Evolutionary conservation across 2,797 vertebrate species (phyloP).

Genomic region (Stomatorhinus walkeri): DNA sequence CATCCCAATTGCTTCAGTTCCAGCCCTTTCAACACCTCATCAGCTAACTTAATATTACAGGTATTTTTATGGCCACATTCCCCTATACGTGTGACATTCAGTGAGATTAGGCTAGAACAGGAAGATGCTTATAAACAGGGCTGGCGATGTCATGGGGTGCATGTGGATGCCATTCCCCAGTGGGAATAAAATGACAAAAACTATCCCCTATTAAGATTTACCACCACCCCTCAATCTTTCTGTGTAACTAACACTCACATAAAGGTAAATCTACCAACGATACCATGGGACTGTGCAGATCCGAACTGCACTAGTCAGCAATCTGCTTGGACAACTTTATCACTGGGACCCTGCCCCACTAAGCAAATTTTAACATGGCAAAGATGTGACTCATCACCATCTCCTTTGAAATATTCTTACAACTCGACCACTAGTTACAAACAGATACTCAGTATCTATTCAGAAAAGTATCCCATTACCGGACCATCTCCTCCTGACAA

Average conservation of each 20-base stretch:
- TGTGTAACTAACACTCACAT: not conserved
- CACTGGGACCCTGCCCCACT: not conserved
- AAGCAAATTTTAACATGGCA: not conserved
- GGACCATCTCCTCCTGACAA: not conserved
- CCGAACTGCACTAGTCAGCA: not conserved
- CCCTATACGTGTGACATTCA: not conserved
- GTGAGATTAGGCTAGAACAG: not conserved
- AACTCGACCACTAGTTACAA: not conserved
- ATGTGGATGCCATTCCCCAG: not conserved
- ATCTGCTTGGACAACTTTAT: not conserved
- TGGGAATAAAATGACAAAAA: not conserved
- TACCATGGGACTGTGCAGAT: not conserved
- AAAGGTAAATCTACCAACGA: not conserved
- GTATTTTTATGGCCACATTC: not conserved
- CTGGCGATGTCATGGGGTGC: not conserved
- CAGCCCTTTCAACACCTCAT: not conserved
- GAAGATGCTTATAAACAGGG: not conserved
- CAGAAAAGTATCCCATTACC: not conserved
- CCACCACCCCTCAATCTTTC: not conserved
- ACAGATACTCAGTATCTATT: not conserved
- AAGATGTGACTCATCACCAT: not conserved
- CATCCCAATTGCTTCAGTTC: not conserved
- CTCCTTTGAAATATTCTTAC: not conserved
- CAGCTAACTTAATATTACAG: not conserved
- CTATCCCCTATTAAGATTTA: not conserved